These are phyloP conservation scores for Muraenolepis orangiensis DNA, from an alignment of 2,797 vertebrate genomes.

Conservation along the genomic window DNA sequence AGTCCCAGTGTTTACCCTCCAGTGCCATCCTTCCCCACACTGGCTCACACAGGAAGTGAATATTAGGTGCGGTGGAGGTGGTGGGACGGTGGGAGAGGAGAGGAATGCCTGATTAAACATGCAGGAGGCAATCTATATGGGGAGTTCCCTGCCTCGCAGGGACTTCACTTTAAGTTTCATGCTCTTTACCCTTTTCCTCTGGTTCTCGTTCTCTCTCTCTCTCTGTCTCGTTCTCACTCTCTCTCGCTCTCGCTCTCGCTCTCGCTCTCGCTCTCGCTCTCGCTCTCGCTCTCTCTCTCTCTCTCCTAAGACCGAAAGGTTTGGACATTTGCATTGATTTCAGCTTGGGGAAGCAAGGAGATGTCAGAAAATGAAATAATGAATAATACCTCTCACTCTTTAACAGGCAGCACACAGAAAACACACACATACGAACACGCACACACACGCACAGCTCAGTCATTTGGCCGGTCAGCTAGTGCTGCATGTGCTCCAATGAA, in stretches of 20 bases:
- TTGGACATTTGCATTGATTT: neutral
- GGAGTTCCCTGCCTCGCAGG: slow-evolving; percentile 29
- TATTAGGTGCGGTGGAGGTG: slow-evolving; percentile 16
- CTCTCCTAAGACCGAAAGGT: neutral
- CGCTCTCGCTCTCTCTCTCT: neutral
- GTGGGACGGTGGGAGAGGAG: slow-evolving; percentile 23
- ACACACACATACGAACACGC: neutral
- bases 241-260: neutral
- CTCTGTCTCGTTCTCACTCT: neutral
- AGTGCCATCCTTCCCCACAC: slow-evolving; percentile 14
- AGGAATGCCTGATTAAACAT: slow-evolving; percentile 41
- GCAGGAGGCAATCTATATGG: slow-evolving; percentile 33
- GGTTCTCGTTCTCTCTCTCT: neutral
- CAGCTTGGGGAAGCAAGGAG: neutral
- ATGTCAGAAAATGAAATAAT: neutral
- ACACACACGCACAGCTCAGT: neutral
- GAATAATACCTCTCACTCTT: neutral
- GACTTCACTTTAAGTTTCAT: neutral
- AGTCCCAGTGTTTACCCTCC: slow-evolving; percentile 29
- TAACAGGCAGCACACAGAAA: neutral
- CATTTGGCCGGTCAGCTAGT: slow-evolving; percentile 1
- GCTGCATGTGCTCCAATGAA: slow-evolving; percentile 27
- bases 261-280: neutral
- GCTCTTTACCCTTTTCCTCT: neutral
- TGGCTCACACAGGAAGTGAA: slow-evolving; percentile 30